These are phyloP conservation scores for Carassius auratus DNA, from an alignment of 2,113 vertebrate genomes.

Conservation along the genomic window DNA sequence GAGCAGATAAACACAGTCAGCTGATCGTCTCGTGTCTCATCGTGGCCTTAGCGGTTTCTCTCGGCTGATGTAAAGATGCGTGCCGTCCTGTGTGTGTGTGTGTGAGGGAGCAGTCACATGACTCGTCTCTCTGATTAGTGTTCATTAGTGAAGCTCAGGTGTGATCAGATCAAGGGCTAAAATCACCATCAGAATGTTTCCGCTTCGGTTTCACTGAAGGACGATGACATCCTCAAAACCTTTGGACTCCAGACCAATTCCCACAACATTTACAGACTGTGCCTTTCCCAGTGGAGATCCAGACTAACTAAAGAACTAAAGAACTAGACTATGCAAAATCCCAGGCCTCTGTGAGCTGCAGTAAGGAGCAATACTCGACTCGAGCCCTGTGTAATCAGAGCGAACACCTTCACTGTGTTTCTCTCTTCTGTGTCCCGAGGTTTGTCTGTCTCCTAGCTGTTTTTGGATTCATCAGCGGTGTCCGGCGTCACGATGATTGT, in stretches of 20 bases:
- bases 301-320: conserved; percentile 2
- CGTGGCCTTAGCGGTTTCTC: background rate
- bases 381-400: background rate
- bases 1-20: background rate
- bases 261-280: conserved; percentile 21
- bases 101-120: conserved; percentile 24
- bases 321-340: conserved; percentile 77
- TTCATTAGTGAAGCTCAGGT: background rate
- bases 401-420: background rate
- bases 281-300: background rate
- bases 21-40: background rate
- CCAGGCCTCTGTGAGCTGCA: conserved; percentile 1
- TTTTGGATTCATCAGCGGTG: background rate
- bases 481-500: background rate
- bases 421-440: background rate
- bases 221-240: background rate
- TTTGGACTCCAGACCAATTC: background rate
- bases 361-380: background rate
- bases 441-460: background rate
- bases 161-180: background rate
- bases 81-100: conserved; percentile 16
- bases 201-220: background rate
- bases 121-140: background rate
- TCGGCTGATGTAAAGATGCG: background rate
- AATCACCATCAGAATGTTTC: background rate